A percentile compares a stretch with the other conserved stretches of the same genome.
phyloP scores from a whole-genome alignment of 2,113 vertebrate genomes.

The Archocentrus centrarchus region DNA sequence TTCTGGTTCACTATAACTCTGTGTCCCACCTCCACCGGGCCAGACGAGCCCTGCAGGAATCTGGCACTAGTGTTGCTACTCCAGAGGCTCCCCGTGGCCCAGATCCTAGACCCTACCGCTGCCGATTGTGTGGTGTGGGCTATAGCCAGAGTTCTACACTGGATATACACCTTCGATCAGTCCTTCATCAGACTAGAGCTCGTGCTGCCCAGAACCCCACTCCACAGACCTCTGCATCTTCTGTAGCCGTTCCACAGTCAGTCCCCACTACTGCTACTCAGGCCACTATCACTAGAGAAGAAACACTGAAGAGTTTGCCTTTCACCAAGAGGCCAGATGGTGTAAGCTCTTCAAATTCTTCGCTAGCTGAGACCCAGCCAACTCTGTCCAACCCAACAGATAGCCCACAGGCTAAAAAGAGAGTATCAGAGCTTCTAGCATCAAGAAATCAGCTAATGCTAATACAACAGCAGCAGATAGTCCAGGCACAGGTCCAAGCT shows the following conservation, averaged over 20 bases:
- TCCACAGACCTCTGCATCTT: constrained; percentile 83
- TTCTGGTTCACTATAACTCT: constrained; percentile 97
- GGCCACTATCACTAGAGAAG: constrained; percentile 48
- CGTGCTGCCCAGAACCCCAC: constrained; percentile 84
- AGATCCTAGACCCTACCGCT: constrained; percentile 96
- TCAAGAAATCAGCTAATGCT: constrained; percentile 88
- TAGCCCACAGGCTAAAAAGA: constrained; percentile 87
- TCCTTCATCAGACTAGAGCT: constrained; percentile 97
- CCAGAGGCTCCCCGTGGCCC: constrained; percentile 89
- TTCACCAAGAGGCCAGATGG: constrained; percentile 56
- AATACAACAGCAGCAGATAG: constrained; percentile 81
- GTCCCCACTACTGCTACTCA: constrained; percentile 44
- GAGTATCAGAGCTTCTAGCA: constrained; percentile 90
- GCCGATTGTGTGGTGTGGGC: constrained; percentile 93
- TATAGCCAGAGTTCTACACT: constrained; percentile 99
- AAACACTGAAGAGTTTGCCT: constrained; percentile 56
- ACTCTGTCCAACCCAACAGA: constrained; percentile 79
- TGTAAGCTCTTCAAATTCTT: constrained; percentile 45
- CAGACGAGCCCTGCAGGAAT: constrained; percentile 94
- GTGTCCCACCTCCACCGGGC: constrained; percentile 97
- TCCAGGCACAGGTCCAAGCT: constrained; percentile 90
- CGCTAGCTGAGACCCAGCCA: constrained; percentile 56
- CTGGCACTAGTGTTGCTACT: constrained; percentile 82
- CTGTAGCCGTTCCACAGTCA: constrained; percentile 62
- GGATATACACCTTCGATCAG: constrained; percentile 98